Conservation (phyloP, 2,797 vertebrate species). For the Spinus pinus region DNA sequence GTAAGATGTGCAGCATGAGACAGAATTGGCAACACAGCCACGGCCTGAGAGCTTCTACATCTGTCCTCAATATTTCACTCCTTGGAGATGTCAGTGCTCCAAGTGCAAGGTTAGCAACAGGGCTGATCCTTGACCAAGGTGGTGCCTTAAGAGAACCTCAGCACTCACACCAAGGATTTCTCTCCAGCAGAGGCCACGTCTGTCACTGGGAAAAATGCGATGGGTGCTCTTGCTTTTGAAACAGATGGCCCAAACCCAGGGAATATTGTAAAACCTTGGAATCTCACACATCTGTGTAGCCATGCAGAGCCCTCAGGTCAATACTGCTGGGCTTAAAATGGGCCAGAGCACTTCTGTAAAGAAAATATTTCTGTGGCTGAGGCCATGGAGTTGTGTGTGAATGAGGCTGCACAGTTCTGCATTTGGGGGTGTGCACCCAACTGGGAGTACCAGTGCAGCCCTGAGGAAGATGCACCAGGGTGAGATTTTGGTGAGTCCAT, state of each 20-base stretch:
- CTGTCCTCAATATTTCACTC: slow-evolving; percentile 48
- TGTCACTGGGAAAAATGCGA: not conserved
- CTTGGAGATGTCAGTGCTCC: not conserved
- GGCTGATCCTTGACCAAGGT: slow-evolving; percentile 2
- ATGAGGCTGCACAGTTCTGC: not conserved
- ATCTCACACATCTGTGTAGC: accelerated
- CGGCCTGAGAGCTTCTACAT: not conserved
- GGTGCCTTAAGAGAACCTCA: not conserved
- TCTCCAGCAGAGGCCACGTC: not conserved
- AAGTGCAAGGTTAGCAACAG: not conserved
- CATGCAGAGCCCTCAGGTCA: not conserved
- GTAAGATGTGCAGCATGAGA: slow-evolving; percentile 40
- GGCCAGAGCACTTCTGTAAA: not conserved
- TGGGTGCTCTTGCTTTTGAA: not conserved
- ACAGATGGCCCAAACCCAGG: not conserved
- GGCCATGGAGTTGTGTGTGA: accelerated
- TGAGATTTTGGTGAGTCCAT: not conserved
- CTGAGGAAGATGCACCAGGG: not conserved
- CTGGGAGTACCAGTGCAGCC: not conserved
- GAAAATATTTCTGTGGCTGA: not conserved
- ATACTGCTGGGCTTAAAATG: not conserved
- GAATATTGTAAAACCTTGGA: not conserved
- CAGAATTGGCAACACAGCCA: not conserved
- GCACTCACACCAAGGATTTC: not conserved
- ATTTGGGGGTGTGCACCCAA: not conserved